phyloP scores from a whole-genome alignment of 2,113 vertebrate genomes.

The Oreochromis aureus region DNA sequence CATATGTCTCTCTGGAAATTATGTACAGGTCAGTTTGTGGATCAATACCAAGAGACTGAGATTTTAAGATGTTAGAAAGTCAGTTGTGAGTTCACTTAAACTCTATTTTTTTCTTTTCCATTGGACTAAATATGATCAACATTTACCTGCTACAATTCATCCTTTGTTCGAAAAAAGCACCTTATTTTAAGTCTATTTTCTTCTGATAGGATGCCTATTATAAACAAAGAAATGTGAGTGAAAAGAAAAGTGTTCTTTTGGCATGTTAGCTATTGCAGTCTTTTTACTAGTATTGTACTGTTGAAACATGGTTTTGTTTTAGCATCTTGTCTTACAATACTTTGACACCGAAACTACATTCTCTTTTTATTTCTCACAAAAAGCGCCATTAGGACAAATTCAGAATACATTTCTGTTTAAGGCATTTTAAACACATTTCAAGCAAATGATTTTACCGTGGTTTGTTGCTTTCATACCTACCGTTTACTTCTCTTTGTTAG shows the following conservation, averaged over 20 bases:
- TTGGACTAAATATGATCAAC: not conserved
- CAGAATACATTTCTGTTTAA: not conserved
- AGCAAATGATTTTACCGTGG: not conserved
- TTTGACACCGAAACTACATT: not conserved
- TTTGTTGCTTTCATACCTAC: not conserved
- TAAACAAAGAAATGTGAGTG: not conserved
- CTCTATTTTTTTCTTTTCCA: not conserved
- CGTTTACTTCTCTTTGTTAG: not conserved
- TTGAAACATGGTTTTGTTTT: not conserved
- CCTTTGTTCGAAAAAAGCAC: not conserved
- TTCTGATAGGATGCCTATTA: not conserved
- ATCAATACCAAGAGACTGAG: not conserved
- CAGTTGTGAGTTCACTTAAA: not conserved
- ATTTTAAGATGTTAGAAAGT: not conserved
- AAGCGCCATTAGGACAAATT: not conserved
- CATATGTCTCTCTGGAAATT: not conserved
- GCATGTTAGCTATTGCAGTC: not conserved
- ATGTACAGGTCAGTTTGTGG: not conserved
- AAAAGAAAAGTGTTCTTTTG: not conserved
- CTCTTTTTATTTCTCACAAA: not conserved
- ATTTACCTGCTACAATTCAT: not conserved
- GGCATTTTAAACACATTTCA: not conserved
- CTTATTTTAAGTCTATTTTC: not conserved
- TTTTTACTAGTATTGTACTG: not conserved
- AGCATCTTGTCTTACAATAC: not conserved